A percentile compares a stretch with the other conserved stretches of the same genome.
Evolutionary conservation across 2,888 invertebrate genomes (phyloP).

Genomic region (Hylaea fasciaria): DNA sequence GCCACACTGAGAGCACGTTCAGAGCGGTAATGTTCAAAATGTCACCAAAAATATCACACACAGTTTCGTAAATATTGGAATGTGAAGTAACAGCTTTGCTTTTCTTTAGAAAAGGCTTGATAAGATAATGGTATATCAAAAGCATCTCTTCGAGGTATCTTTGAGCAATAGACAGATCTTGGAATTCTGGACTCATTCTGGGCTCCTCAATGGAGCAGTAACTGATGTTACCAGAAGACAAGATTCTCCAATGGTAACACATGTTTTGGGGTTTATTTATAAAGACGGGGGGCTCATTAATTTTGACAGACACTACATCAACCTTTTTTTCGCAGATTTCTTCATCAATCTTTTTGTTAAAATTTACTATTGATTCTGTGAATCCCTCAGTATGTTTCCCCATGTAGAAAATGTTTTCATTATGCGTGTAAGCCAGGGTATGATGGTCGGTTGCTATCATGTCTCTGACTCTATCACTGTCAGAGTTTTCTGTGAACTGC

Average conservation of each 20-base stretch:
- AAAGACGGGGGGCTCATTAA: slow-evolving; percentile 60
- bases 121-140: slow-evolving; percentile 85
- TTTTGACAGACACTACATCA: slow-evolving; percentile 55
- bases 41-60: slow-evolving; percentile 88
- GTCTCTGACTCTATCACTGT: slow-evolving; percentile 85
- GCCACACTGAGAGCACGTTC: slow-evolving; percentile 88
- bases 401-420: slow-evolving; percentile 88
- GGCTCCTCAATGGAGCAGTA: slow-evolving; percentile 77
- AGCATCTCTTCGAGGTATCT: slow-evolving; percentile 89
- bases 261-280: slow-evolving; percentile 72
- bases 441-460: slow-evolving; percentile 87
- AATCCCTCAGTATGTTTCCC: slow-evolving; percentile 85
- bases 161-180: slow-evolving; percentile 87
- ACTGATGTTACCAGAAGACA: slow-evolving; percentile 78
- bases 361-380: slow-evolving; percentile 74
- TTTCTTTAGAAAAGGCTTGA: slow-evolving; percentile 88
- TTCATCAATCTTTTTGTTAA: slow-evolving; percentile 61
- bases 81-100: slow-evolving; percentile 82
- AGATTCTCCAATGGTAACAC: slow-evolving; percentile 79
- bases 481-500: slow-evolving; percentile 81
- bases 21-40: slow-evolving; percentile 88
- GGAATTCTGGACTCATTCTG: slow-evolving; percentile 72
- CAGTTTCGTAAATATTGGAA: slow-evolving; percentile 86
- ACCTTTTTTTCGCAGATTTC: slow-evolving; percentile 54
- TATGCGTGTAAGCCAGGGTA: slow-evolving; percentile 88